Percentiles rank a stretch among this genome's conserved stretches.
phyloP scores from a whole-genome alignment of 2,113 vertebrate genomes.

The Ivindomyrus marchei region DNA sequence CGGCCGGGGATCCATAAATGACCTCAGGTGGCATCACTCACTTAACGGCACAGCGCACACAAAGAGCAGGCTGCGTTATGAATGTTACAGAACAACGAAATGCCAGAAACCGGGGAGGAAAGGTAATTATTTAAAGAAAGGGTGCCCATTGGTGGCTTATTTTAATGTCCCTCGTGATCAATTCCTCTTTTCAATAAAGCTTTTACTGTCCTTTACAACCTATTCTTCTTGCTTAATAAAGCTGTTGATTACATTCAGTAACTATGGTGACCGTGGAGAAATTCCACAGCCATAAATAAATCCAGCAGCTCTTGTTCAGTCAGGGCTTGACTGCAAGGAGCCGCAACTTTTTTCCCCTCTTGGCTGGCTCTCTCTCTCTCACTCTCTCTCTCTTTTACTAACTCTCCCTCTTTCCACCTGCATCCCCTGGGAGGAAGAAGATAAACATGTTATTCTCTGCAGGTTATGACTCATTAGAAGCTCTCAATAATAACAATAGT shows the following conservation, averaged over 20 bases:
- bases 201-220: conserved; percentile 13
- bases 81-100: conserved; percentile 23
- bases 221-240: conserved; percentile 22
- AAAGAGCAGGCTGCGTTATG: conserved; percentile 28
- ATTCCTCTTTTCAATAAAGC: conserved; percentile 13
- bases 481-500: background rate
- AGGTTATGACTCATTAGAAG: conserved; percentile 5
- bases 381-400: background rate
- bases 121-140: conserved; percentile 11
- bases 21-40: background rate
- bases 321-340: background rate
- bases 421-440: background rate
- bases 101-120: background rate
- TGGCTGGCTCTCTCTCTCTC: background rate
- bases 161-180: conserved; percentile 16
- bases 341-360: background rate
- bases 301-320: background rate
- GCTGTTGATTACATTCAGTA: conserved; percentile 14
- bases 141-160: conserved; percentile 1
- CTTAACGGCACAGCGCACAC: background rate
- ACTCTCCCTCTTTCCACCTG: conserved; percentile 8
- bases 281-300: conserved; percentile 11
- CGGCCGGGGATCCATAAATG: background rate
- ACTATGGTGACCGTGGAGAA: conserved; percentile 14
- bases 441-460: conserved; percentile 6